Conservation (phyloP, 2,797 vertebrate species). For the Thunnus albacares region DNA sequence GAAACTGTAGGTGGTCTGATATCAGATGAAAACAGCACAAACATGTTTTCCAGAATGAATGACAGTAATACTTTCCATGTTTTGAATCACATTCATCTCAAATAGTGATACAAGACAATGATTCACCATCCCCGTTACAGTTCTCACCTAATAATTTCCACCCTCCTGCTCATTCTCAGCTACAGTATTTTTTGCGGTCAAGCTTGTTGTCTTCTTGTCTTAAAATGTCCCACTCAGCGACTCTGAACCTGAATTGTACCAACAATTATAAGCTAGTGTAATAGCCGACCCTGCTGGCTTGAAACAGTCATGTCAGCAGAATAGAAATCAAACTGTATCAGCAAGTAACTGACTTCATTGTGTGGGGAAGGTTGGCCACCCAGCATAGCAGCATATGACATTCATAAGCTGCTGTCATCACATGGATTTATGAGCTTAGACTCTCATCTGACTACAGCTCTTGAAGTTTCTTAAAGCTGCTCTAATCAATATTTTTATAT, state of each 20-base stretch:
- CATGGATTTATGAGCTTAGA: too few species aligned
- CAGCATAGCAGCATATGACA: background rate
- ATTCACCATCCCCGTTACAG: background rate
- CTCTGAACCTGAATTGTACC: slow-evolving; percentile 18
- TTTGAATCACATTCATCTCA: background rate
- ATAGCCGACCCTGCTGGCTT: slow-evolving; percentile 34
- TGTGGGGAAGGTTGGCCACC: background rate
- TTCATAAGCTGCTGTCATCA: background rate
- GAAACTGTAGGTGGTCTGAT: slow-evolving; percentile 25
- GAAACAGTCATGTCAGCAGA: slow-evolving; percentile 49
- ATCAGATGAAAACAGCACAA: slow-evolving; percentile 13
- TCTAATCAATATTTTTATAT: too few species aligned
- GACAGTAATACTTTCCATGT: background rate
- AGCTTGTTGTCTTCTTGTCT: slow-evolving; percentile 8
- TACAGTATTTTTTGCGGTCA: background rate
- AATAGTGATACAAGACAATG: background rate
- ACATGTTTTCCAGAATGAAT: slow-evolving; percentile 13
- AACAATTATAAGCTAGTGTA: slow-evolving; percentile 45
- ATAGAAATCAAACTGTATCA: slow-evolving; percentile 29
- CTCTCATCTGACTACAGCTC: too few species aligned
- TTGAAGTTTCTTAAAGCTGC: too few species aligned
- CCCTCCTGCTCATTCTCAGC: background rate
- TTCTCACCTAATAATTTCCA: slow-evolving; percentile 6
- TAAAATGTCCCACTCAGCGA: slow-evolving; percentile 42
- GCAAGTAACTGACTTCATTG: background rate